These are phyloP conservation scores for Takifugu flavidus DNA, from an alignment of 2,113 vertebrate genomes.

Conservation along the genomic window DNA sequence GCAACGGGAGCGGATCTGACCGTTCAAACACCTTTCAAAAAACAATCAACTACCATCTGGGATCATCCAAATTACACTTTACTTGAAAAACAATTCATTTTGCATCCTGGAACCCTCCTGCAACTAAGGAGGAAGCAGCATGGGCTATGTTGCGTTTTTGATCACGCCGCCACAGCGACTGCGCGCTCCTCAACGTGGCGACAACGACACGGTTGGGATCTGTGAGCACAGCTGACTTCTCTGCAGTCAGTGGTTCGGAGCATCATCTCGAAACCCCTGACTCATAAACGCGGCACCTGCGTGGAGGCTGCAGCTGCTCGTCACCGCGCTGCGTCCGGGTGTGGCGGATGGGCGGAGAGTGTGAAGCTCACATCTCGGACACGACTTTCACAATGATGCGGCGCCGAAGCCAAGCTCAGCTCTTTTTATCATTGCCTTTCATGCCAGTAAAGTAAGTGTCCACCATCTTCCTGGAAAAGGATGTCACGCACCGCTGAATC, in stretches of 20 bases:
- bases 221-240: constrained; percentile 31
- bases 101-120: too few species aligned
- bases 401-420: constrained; percentile 7
- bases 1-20: constrained; percentile 53
- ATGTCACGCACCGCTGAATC: constrained; percentile 34
- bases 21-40: constrained; percentile 19
- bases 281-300: constrained; percentile 41
- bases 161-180: too few species aligned
- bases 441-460: constrained; percentile 46
- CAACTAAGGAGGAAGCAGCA: too few species aligned
- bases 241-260: constrained; percentile 33
- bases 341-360: background rate
- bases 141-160: too few species aligned
- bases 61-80: too few species aligned
- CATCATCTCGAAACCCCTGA: constrained; percentile 46
- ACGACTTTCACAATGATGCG: constrained; percentile 51
- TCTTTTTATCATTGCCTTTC: constrained; percentile 1
- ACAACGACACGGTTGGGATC: constrained; percentile 4
- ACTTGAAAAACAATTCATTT: too few species aligned
- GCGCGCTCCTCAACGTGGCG: constrained; percentile 21
- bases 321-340: background rate
- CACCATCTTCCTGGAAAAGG: constrained; percentile 20
- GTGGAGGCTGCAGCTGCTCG: constrained; percentile 6
- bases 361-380: constrained; percentile 50
- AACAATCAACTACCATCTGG: too few species aligned